Percentiles rank a stretch among this genome's conserved stretches.
These are phyloP conservation scores for Centropyge bicolor DNA, from an alignment of 2,797 vertebrate species.

Conservation along the genomic window DNA sequence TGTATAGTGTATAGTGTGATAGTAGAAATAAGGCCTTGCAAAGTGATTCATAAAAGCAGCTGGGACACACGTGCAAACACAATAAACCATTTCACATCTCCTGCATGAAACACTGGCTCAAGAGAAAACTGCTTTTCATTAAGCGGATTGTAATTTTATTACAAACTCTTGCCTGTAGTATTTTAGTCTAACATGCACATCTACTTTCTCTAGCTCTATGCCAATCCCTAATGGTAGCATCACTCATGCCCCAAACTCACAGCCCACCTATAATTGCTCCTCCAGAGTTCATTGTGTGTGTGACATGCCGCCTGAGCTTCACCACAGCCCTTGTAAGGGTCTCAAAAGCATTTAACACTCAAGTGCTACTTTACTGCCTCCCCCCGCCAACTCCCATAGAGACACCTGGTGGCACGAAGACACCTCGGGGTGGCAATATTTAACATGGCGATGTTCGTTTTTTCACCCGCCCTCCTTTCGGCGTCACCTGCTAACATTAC, in stretches of 20 bases:
- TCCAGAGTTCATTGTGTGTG: slow-evolving; percentile 78
- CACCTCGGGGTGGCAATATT: slow-evolving; percentile 62
- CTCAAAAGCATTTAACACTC: slow-evolving; percentile 73
- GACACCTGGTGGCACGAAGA: slow-evolving; percentile 67
- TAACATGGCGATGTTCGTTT: slow-evolving; percentile 72
- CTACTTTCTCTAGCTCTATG: slow-evolving; percentile 50
- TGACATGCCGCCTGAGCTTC: slow-evolving; percentile 78
- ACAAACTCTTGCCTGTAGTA: background rate
- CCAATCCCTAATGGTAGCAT: slow-evolving; percentile 46
- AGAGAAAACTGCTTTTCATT: background rate
- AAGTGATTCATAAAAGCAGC: background rate
- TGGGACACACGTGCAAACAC: background rate
- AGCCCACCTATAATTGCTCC: slow-evolving; percentile 82
- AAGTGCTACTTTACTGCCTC: slow-evolving; percentile 54
- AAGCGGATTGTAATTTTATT: background rate
- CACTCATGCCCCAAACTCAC: slow-evolving; percentile 71
- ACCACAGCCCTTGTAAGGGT: slow-evolving; percentile 61
- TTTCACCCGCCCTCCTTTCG: slow-evolving; percentile 70
- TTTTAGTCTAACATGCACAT: slow-evolving; percentile 5
- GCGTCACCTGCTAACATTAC: slow-evolving; percentile 69
- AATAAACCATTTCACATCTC: background rate
- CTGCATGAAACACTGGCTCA: background rate
- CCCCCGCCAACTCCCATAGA: slow-evolving; percentile 15
- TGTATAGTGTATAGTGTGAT: background rate
- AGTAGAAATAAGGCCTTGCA: slow-evolving; percentile 9